phyloP scores from a whole-genome alignment of 2,888 invertebrate species.

The Cremastinae sp. region DNA sequence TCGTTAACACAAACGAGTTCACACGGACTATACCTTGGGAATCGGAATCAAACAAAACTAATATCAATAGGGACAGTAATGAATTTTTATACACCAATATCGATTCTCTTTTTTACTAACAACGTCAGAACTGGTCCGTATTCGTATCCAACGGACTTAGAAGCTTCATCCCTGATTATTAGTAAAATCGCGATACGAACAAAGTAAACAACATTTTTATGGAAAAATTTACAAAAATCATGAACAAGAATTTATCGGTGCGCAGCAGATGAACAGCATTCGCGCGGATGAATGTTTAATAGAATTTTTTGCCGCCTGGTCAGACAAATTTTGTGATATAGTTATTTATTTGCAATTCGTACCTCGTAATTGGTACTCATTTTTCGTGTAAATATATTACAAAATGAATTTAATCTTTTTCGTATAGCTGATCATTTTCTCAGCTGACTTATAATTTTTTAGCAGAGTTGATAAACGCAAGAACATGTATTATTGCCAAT shows the following conservation, averaged over 20 bases:
- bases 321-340: constrained; percentile 62
- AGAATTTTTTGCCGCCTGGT: constrained; percentile 48
- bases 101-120: constrained; percentile 10
- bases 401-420: constrained; percentile 30
- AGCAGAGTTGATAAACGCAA: constrained; percentile 5
- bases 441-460: constrained; percentile 35
- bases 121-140: constrained; percentile 32
- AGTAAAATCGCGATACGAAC: constrained; percentile 30
- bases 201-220: constrained; percentile 34
- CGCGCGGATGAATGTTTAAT: constrained; percentile 51
- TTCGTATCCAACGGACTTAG: constrained; percentile 43
- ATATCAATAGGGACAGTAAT: constrained; percentile 6
- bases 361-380: constrained; percentile 44
- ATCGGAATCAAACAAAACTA: constrained; percentile 23
- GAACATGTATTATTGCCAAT: constrained; percentile 3
- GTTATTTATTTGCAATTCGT: constrained; percentile 61
- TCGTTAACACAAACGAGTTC: background rate
- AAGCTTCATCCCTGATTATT: constrained; percentile 31
- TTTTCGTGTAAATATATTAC: constrained; percentile 57
- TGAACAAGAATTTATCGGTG: constrained; percentile 25
- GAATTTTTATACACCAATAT: constrained; percentile 38
- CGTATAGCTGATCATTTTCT: constrained; percentile 31
- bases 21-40: constrained; percentile 5
- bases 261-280: constrained; percentile 44
- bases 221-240: constrained; percentile 28